phyloP scores from a whole-genome alignment of 2,797 vertebrate species.

The Columba guinea region DNA sequence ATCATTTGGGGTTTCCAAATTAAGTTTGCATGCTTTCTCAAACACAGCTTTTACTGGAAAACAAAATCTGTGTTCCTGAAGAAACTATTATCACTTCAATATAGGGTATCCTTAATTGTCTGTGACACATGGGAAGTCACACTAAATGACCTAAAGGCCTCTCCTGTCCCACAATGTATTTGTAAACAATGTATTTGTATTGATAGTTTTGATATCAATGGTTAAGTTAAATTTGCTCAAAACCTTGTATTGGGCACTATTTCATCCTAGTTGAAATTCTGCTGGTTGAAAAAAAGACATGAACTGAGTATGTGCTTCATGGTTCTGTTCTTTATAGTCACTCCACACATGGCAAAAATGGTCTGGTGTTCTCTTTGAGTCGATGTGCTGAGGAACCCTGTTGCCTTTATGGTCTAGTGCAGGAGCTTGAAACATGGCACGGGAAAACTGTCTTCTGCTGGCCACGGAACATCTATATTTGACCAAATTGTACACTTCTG shows the following conservation, averaged over 20 bases:
- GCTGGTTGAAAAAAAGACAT: neutral
- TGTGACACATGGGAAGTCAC: neutral
- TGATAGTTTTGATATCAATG: neutral
- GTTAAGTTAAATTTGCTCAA: neutral
- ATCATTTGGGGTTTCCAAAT: neutral
- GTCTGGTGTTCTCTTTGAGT: neutral
- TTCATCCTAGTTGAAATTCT: neutral
- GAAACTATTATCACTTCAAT: neutral
- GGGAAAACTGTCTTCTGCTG: neutral
- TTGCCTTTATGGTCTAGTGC: neutral
- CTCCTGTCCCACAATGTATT: neutral
- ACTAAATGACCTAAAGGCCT: neutral
- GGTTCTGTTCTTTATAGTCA: neutral
- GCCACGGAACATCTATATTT: neutral
- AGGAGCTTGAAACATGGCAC: neutral
- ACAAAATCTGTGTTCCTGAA: neutral
- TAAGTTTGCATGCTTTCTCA: neutral
- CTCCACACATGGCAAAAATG: neutral
- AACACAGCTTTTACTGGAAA: neutral
- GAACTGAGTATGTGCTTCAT: neutral
- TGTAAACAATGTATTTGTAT: neutral
- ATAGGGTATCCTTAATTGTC: neutral
- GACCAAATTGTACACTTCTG: neutral
- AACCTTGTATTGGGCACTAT: neutral
- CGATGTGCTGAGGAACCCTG: neutral